Percentiles rank a stretch among this genome's conserved stretches.
These are phyloP conservation scores for Amazona vittata DNA, from an alignment of 2,113 vertebrate genomes.

Conservation along the genomic window DNA sequence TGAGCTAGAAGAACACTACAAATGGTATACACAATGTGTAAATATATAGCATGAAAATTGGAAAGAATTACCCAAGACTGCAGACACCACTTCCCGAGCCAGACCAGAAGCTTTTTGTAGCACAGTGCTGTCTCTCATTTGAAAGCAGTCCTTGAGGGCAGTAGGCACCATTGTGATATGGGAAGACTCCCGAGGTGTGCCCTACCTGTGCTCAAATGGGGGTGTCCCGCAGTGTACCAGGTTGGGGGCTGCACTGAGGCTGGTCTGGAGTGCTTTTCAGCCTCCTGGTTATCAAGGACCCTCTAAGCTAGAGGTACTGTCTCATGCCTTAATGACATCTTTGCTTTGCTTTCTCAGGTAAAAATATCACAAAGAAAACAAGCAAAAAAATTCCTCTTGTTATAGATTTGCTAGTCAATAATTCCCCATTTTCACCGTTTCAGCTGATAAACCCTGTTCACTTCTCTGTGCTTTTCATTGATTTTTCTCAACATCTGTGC, in stretches of 20 bases:
- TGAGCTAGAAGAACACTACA: neutral
- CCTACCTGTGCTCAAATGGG: neutral
- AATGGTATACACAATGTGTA: neutral
- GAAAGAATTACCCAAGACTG: neutral
- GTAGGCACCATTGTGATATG: neutral
- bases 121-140: neutral
- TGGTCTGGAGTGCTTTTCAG: neutral
- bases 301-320: neutral
- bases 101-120: neutral
- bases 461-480: neutral
- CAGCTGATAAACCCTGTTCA: neutral
- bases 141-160: neutral
- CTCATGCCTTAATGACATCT: neutral
- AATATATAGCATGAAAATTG: neutral
- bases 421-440: neutral
- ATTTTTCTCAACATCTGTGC: neutral
- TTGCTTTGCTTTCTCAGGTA: neutral
- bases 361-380: neutral
- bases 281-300: neutral
- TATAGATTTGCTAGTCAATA: neutral
- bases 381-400: neutral
- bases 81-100: neutral
- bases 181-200: accelerated
- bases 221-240: accelerated
- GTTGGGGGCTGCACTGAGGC: accelerated